Conservation (phyloP, 1,140 invertebrate genomes). For the Augochlora pura region DNA sequence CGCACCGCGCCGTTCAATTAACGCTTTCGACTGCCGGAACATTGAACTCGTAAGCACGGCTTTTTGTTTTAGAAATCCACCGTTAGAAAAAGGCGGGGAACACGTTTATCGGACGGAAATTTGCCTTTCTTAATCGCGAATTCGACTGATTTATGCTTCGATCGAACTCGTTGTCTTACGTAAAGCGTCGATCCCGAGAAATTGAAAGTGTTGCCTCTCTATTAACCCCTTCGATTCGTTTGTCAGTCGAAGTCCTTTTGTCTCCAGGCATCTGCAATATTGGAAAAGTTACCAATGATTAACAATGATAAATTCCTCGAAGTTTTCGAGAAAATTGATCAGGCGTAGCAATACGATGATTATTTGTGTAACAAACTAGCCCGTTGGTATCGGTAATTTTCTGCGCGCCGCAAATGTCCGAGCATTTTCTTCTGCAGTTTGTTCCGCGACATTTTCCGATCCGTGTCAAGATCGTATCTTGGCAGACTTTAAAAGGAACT, state of each 20-base stretch:
- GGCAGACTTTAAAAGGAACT: neutral
- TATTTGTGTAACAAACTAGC: too few relatives aligned
- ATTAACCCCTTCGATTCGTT: too few relatives aligned
- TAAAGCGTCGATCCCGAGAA: neutral
- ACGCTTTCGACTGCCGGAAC: neutral
- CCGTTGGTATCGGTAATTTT: too few relatives aligned
- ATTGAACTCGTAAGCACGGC: constrained; percentile 14
- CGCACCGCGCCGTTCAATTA: neutral
- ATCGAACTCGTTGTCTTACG: neutral
- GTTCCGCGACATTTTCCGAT: neutral
- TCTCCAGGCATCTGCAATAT: too few relatives aligned
- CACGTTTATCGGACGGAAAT: neutral
- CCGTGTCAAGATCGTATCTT: constrained; percentile 12
- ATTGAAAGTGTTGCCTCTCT: too few relatives aligned
- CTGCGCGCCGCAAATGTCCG: too few relatives aligned
- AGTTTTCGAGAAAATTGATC: too few relatives aligned
- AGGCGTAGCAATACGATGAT: too few relatives aligned
- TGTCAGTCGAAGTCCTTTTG: too few relatives aligned
- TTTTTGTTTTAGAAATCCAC: neutral
- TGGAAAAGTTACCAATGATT: too few relatives aligned
- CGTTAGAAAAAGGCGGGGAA: too few relatives aligned
- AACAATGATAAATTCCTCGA: too few relatives aligned
- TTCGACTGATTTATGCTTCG: neutral
- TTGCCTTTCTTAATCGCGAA: neutral
- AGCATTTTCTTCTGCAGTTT: neutral